Conservation (phyloP, 2,888 invertebrate species). For the Trichacis sp. region DNA sequence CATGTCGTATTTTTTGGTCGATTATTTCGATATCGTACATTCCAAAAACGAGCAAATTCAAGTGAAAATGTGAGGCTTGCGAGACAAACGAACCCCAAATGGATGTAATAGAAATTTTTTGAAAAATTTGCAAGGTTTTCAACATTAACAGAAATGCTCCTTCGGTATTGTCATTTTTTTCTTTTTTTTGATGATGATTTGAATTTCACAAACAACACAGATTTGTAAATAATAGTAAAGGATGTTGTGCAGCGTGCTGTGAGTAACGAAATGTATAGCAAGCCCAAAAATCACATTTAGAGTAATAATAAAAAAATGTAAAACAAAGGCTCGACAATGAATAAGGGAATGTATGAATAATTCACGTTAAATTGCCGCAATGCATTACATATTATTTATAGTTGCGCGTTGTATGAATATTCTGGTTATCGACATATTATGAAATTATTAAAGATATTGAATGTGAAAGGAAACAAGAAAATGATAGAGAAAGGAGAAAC, state of each 20-base stretch:
- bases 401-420: slow-evolving; percentile 24
- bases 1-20: too few species aligned
- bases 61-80: too few species aligned
- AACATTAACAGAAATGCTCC: too few species aligned
- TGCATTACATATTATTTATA: slow-evolving; percentile 20
- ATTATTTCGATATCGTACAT: slow-evolving; percentile 9
- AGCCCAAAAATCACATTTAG: slow-evolving; percentile 8
- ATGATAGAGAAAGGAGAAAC: slow-evolving; percentile 22
- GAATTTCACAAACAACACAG: background rate
- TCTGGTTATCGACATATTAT: slow-evolving; percentile 25
- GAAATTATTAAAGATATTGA: slow-evolving; percentile 22
- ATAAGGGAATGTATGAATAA: slow-evolving; percentile 6
- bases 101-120: too few species aligned
- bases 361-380: slow-evolving; percentile 6
- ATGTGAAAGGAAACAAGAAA: slow-evolving; percentile 18
- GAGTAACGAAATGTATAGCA: slow-evolving; percentile 22
- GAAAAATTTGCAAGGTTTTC: too few species aligned
- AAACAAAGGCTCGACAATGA: background rate
- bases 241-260: slow-evolving; percentile 5
- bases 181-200: background rate
- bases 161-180: background rate
- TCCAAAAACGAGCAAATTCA: too few species aligned
- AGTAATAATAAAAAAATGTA: too few species aligned
- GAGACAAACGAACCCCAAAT: too few species aligned
- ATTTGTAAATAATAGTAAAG: slow-evolving; percentile 7